Evolutionary conservation across 2,113 vertebrate genomes (phyloP), one percentile per base, ranked within the genome.

Genomic region (Trogon surrucura): DNA sequence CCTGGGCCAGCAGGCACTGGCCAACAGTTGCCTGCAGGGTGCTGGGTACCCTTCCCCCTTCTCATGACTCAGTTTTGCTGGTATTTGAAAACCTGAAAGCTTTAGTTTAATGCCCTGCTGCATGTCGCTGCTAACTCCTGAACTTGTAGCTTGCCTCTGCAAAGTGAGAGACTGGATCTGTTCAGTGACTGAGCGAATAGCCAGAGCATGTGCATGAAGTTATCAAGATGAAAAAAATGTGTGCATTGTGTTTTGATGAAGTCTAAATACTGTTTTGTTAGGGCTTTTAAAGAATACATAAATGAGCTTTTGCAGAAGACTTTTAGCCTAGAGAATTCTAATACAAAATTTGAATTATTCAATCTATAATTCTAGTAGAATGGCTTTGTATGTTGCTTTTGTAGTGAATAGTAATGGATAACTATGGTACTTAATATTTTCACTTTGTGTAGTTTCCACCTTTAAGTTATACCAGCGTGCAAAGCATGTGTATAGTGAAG

Each of bases 391-490:
- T 23, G 11, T 88, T 90, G 34, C n/a, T 82, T 86, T 53, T 82
- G 54, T 41, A 54, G 47, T 27, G 21, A 84, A 32, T 45, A 32
- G 16, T 58, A 81, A 88, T 16, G 10, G 34, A 25, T 82, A 62
- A 86, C 54, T 45, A n/a, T 15, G 50, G 13, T 32, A 65, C 62
- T 73, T 45, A 29, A 47, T 58, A 11, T 89, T 94, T 75, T 87
- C 44, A 22, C 87, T 81, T 44, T 77, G 81, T 83, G 36, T 93
- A 99, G 99, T 98, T 91, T 97, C 95, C 3, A 94, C 96, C 91
- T 99, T 99, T 92, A 99, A 98, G 97, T 97, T 99, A 64, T 97
- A 99, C 98, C 99, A 99, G 96, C 98, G 99, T 83, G 98, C 99
- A 57, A 98, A 97, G 96, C 99, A 99, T 2, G 99, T 99, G 88